phyloP scores from a whole-genome alignment of 2,888 invertebrate species.

The Polyommatus icarus region DNA sequence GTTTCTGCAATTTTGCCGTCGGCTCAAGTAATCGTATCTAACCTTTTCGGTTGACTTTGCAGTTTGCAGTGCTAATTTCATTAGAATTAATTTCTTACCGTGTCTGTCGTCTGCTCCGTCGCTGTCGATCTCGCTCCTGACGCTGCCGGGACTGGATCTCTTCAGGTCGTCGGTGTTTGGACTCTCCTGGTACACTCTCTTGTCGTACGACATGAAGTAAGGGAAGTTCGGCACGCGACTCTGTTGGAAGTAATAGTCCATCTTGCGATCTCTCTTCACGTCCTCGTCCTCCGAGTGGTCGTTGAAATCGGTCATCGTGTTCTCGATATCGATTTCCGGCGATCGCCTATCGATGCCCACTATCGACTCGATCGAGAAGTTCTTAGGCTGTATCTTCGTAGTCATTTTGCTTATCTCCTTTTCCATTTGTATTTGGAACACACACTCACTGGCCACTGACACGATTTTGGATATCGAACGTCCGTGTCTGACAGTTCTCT shows the following conservation, averaged over 20 bases:
- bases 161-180: conserved; percentile 61
- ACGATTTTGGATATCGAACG: conserved; percentile 44
- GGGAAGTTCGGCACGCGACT: conserved; percentile 72
- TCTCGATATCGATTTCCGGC: conserved; percentile 74
- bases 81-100: conserved; percentile 52
- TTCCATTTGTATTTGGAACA: conserved; percentile 55
- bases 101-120: conserved; percentile 72
- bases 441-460: conserved; percentile 47
- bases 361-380: conserved; percentile 84
- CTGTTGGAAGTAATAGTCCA: conserved; percentile 72
- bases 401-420: conserved; percentile 70
- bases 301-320: conserved; percentile 63
- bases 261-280: conserved; percentile 64
- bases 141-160: conserved; percentile 70
- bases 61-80: neutral
- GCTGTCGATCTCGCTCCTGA: conserved; percentile 71
- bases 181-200: conserved; percentile 56
- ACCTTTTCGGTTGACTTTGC: too few species aligned
- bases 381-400: conserved; percentile 78
- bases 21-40: too few species aligned
- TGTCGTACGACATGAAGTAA: conserved; percentile 74
- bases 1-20: too few species aligned
- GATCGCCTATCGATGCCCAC: conserved; percentile 72
- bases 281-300: conserved; percentile 68
- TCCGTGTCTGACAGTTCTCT: conserved; percentile 43